These are phyloP conservation scores for Dermatophagoides farinae DNA, from an alignment of 1,140 invertebrate species.

Conservation along the genomic window DNA sequence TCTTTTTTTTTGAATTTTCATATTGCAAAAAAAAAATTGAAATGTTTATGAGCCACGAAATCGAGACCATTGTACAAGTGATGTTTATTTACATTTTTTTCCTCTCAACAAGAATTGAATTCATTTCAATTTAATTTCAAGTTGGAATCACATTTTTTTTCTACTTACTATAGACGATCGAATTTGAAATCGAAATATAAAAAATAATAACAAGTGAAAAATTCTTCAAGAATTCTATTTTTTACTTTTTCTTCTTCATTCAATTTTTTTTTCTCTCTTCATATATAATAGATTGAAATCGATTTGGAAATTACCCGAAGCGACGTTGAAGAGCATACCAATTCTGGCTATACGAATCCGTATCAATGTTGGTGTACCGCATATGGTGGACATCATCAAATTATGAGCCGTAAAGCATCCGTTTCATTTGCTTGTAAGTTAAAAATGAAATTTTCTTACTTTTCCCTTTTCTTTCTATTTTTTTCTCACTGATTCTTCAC, in stretches of 20 bases:
- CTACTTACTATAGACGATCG: too few species aligned
- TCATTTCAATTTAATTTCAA: too few species aligned
- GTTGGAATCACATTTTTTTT: too few species aligned
- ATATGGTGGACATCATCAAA: slow-evolving; percentile 9
- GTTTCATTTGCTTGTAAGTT: slow-evolving; percentile 12
- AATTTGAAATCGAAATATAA: too few species aligned
- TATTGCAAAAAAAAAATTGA: too few species aligned
- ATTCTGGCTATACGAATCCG: slow-evolving; percentile 1
- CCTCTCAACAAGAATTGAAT: too few species aligned
- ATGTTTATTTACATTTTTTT: too few species aligned
- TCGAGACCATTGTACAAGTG: too few species aligned
- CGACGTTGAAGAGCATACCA: slow-evolving; percentile 9
- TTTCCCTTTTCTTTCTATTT: background rate
- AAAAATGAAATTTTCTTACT: background rate
- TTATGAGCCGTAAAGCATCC: slow-evolving; percentile 8
- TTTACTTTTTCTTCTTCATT: background rate
- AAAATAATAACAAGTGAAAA: background rate
- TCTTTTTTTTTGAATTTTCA: too few species aligned
- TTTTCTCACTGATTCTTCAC: too few species aligned
- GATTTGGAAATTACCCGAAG: slow-evolving; percentile 9
- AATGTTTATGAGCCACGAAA: too few species aligned
- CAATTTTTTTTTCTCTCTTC: background rate
- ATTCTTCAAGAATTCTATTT: background rate
- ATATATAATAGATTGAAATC: slow-evolving; percentile 8
- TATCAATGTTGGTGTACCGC: slow-evolving; percentile 12